A percentile compares a stretch with the other conserved stretches of the same genome.
Evolutionary conservation across 2,888 invertebrate genomes (phyloP).

Genomic region (Pilophorus perplexus): DNA sequence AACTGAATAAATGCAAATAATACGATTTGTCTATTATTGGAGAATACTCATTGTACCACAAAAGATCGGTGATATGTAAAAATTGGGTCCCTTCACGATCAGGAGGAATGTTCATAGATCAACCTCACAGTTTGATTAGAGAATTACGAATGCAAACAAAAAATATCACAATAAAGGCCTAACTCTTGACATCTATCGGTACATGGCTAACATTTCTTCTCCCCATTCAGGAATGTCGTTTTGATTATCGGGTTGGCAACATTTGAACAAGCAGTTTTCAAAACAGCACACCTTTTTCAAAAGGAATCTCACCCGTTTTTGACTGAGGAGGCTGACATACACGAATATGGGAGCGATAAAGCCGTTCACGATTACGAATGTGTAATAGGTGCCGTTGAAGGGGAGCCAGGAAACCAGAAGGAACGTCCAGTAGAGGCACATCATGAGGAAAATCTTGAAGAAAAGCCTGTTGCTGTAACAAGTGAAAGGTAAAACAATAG

Average conservation of each 20-base stretch:
- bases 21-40: too few relatives aligned
- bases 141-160: too few relatives aligned
- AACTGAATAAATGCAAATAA: too few relatives aligned
- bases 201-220: slow-evolving; percentile 85
- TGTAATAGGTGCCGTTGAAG: slow-evolving; percentile 69
- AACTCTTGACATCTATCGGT: too few relatives aligned
- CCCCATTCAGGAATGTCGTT: slow-evolving; percentile 70
- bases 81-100: too few relatives aligned
- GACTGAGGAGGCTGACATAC: slow-evolving; percentile 73
- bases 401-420: slow-evolving; percentile 72
- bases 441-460: slow-evolving; percentile 68
- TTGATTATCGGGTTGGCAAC: slow-evolving; percentile 59
- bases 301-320: slow-evolving; percentile 75
- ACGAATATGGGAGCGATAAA: slow-evolving; percentile 71
- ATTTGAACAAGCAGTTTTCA: slow-evolving; percentile 57
- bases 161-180: too few relatives aligned
- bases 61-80: too few relatives aligned
- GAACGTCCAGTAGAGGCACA: slow-evolving; percentile 75
- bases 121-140: too few relatives aligned
- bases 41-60: too few relatives aligned
- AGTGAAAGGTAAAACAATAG: slow-evolving; percentile 47
- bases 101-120: too few relatives aligned
- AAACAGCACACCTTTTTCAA: slow-evolving; percentile 78
- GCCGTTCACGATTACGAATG: slow-evolving; percentile 73
- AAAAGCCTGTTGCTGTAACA: slow-evolving; percentile 74